Percentiles rank a stretch among this genome's conserved stretches.
Conservation (phyloP, 2,888 invertebrate genomes). For the Tipula unca region DNA sequence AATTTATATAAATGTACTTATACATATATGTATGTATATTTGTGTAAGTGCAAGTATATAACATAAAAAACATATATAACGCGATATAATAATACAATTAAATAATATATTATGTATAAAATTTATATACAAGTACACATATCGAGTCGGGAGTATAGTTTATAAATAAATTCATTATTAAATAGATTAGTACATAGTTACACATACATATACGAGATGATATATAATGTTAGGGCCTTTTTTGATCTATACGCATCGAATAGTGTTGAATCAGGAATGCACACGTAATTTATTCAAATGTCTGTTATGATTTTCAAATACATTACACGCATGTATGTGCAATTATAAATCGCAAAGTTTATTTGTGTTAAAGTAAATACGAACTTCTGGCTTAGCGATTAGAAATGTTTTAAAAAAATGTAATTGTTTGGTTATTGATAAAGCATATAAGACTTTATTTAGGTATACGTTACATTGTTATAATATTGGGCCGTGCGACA, state of each 20-base stretch:
- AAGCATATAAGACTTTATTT: not conserved
- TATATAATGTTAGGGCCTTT: not conserved
- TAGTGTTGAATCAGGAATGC: no score
- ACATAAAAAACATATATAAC: not conserved
- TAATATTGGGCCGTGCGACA: not conserved
- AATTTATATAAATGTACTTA: not conserved
- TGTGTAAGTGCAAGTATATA: not conserved
- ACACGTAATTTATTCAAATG: not conserved
- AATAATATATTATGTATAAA: not conserved
- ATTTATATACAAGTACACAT: not conserved
- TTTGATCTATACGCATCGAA: not conserved
- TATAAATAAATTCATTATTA: not conserved
- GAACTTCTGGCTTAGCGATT: not conserved
- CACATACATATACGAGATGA: not conserved
- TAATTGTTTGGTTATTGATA: not conserved
- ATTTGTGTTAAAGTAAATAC: not conserved
- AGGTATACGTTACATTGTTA: not conserved
- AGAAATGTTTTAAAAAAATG: not conserved
- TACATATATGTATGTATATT: no score
- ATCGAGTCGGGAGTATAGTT: not conserved
- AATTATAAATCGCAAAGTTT: not conserved
- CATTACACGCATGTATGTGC: not conserved
- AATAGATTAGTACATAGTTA: not conserved
- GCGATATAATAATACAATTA: constrained; percentile 1
- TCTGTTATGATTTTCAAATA: not conserved